These are phyloP conservation scores for Timema cristinae DNA, from an alignment of 2,888 invertebrate genomes.

Conservation along the genomic window DNA sequence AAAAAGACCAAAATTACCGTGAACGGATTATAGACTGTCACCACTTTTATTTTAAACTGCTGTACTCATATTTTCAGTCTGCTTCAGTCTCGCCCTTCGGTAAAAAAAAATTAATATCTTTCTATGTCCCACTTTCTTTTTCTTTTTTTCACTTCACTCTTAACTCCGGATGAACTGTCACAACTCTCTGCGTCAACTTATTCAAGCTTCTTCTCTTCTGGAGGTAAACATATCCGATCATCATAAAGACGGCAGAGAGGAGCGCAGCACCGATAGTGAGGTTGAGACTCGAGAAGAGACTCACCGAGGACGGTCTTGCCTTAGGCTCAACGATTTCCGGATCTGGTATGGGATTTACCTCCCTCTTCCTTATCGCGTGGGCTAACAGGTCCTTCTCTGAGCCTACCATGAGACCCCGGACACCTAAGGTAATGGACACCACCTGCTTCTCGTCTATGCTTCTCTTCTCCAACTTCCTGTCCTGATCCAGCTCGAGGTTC, in stretches of 20 bases:
- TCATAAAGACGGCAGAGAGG: neutral
- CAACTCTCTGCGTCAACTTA: neutral
- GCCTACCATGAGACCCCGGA: constrained; percentile 33
- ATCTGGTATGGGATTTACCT: neutral
- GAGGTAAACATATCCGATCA: neutral
- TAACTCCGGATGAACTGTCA: neutral
- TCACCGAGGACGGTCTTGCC: neutral
- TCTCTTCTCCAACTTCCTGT: constrained; percentile 28
- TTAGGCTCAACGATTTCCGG: neutral
- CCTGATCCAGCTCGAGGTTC: constrained; percentile 38
- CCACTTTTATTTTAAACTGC: no score
- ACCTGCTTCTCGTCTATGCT: constrained; percentile 31
- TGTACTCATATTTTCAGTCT: no score
- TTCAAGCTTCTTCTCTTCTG: neutral
- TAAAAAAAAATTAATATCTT: no score
- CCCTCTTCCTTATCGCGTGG: constrained; percentile 47
- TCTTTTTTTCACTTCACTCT: neutral
- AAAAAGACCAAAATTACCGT: no score
- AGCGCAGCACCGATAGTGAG: neutral
- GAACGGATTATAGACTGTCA: no score
- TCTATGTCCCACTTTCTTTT: no score
- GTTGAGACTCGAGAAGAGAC: neutral
- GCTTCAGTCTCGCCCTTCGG: no score
- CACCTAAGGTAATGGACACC: constrained; percentile 35
- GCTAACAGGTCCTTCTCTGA: constrained; percentile 41